phyloP scores from a whole-genome alignment of 2,113 vertebrate genomes.

The Nycticebus coucang region DNA sequence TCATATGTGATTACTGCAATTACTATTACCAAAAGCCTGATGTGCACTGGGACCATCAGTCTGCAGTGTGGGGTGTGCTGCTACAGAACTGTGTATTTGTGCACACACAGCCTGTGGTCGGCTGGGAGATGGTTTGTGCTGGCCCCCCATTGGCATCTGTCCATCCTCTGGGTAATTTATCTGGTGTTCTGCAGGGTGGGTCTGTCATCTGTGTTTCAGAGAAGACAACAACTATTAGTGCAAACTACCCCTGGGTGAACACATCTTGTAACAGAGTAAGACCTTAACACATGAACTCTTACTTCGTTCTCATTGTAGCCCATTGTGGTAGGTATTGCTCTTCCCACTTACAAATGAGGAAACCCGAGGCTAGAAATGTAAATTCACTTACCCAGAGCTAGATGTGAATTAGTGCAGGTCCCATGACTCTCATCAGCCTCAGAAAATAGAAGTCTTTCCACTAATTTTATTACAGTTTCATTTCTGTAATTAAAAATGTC shows the following conservation, averaged over 20 bases:
- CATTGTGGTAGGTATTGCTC: background rate
- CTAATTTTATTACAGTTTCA: background rate
- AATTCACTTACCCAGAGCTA: background rate
- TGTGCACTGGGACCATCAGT: background rate
- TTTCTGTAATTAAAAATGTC: slow-evolving; percentile 48
- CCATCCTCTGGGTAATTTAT: background rate
- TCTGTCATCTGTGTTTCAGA: background rate
- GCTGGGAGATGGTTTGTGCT: no score
- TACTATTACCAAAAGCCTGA: background rate
- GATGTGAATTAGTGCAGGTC: background rate
- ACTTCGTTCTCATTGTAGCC: background rate
- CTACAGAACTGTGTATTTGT: background rate
- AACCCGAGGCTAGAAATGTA: background rate
- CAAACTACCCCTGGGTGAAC: background rate
- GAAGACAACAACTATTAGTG: background rate
- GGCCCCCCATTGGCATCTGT: background rate
- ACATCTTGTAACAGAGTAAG: background rate
- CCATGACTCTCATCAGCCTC: background rate
- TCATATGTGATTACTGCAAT: background rate
- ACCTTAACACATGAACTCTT: background rate
- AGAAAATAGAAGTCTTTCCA: background rate
- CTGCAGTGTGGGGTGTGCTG: background rate
- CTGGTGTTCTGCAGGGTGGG: background rate
- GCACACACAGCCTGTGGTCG: background rate
- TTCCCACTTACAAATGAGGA: background rate